phyloP scores from a whole-genome alignment of 2,888 invertebrate genomes.

The Oligia fasciuncula region DNA sequence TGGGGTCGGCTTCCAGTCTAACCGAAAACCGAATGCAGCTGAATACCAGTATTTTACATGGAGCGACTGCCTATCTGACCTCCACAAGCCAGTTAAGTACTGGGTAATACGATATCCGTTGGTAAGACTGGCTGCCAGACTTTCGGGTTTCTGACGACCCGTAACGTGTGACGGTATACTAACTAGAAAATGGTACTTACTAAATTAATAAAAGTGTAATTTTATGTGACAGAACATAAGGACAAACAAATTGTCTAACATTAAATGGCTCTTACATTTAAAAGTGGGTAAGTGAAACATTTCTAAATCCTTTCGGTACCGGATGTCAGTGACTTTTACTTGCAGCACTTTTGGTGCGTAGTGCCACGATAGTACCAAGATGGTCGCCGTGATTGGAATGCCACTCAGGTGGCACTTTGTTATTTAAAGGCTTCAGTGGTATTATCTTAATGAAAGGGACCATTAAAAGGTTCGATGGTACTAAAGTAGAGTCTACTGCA shows the following conservation, averaged over 20 bases:
- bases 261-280: slow-evolving; percentile 14
- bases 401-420: slow-evolving; percentile 32
- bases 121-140: too few species aligned
- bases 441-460: slow-evolving; percentile 42
- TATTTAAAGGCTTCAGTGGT: slow-evolving; percentile 4
- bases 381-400: slow-evolving; percentile 35
- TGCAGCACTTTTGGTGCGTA: slow-evolving; percentile 47
- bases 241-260: slow-evolving; percentile 5
- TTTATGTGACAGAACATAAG: slow-evolving; percentile 4
- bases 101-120: too few species aligned
- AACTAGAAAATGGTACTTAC: background rate
- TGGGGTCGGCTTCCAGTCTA: too few species aligned
- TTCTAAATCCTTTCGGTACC: slow-evolving; percentile 57
- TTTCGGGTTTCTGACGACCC: too few species aligned
- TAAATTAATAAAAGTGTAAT: background rate
- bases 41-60: too few species aligned
- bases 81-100: too few species aligned
- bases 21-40: too few species aligned
- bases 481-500: background rate
- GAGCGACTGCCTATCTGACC: too few species aligned
- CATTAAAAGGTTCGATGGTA: background rate
- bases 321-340: slow-evolving; percentile 64
- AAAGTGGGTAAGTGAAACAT: slow-evolving; percentile 36
- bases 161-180: background rate
- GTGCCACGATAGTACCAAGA: slow-evolving; percentile 30